Conservation (phyloP, 2,113 vertebrate genomes). For the Numida meleagris region DNA sequence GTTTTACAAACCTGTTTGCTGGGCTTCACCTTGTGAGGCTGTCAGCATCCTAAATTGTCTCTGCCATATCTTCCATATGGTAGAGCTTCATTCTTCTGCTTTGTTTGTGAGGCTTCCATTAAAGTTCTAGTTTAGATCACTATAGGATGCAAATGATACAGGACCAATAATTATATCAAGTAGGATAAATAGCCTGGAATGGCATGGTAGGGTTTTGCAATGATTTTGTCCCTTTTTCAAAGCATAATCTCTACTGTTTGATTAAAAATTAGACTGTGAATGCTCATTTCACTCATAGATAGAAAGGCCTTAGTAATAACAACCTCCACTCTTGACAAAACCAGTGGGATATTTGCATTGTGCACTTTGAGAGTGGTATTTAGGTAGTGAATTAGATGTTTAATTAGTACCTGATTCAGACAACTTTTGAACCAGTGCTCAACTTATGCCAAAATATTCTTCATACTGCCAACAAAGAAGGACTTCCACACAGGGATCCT, state of each 20-base stretch:
- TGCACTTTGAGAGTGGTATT: not conserved
- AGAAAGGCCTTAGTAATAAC: not conserved
- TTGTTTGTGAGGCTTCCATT: not conserved
- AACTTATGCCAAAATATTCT: not conserved
- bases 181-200: not conserved
- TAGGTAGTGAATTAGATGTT: not conserved
- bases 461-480: not conserved
- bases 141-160: not conserved
- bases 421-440: not conserved
- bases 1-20: not conserved
- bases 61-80: not conserved
- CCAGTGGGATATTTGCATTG: not conserved
- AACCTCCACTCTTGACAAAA: not conserved
- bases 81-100: not conserved
- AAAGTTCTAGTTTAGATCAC: not conserved
- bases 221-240: not conserved
- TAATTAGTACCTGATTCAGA: not conserved
- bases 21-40: not conserved
- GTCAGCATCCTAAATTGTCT: not conserved
- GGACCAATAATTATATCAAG: not conserved
- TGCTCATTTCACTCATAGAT: not conserved
- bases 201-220: not conserved
- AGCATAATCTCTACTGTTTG: fast-evolving
- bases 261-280: not conserved
- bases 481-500: not conserved